Base-by-base conservation (phyloP, 2,797 vertebrate species). In the Myotis planiceps region DNA sequence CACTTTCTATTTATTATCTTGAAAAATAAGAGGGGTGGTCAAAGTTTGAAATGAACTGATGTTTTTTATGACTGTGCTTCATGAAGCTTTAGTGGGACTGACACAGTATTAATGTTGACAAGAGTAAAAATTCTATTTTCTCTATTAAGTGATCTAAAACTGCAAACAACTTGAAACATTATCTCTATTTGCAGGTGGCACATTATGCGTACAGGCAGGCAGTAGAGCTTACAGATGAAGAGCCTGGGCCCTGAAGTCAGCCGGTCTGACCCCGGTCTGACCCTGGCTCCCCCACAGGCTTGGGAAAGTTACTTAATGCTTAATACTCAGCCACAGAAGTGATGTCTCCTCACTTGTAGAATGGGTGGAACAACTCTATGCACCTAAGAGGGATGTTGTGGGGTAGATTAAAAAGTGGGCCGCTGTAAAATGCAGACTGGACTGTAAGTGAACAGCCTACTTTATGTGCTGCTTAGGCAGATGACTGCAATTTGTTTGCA, bases 1-100 rank as follows among this genome's bases (percentile, higher is more conserved):
- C 60, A 89, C 14, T 86, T 74, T 51, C 39, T 78, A 49, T 92
- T 92, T 95, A 78, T 94, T 88, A 89, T 65, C 69, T 86, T 78
- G 6, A 39, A 82, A 90, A 90, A 19, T 14, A 58, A 90, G 4
- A 47, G 32, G 34, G n/a, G 21, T 86, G 60, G 60, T 39, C 53
- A 87, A 80, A 90, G 15, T 60, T 92, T 88, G 37, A 76, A 68
- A 60, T 25, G 25, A 55, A 60, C 65, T 29, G 32, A 13, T 21
- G 7, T 39, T 71, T 39, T 39, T 42, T 87, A 4, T 45, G 63
- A 55, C 0, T 37, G 5, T 34, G 32, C 37, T 72, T 95, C 19
- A 79, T 3, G 4, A 90, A 94, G 84, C 23, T n/a, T 29, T 19
- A 32, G 60, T 27, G 42, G 75, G 39, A 34, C 72, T 42, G 39